Base-by-base conservation (phyloP, 2,113 vertebrate species). In the Nannospalax galili region DNA sequence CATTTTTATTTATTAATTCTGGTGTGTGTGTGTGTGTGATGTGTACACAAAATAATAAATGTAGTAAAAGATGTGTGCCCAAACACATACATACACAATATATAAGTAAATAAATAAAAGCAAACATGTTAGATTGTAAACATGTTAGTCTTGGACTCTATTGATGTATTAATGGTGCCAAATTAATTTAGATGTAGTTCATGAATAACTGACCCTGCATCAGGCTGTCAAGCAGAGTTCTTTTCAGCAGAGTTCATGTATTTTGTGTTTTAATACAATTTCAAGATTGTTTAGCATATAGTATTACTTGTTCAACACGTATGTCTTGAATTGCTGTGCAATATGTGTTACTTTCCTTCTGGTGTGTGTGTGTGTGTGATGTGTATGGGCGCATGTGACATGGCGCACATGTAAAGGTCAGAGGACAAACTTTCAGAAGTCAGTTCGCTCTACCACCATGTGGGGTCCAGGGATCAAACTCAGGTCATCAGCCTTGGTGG, bases 201-300 rank as follows among this genome's bases (percentile, higher is more conserved):
- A 8, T 90, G 24, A 72, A 0, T 20, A n/a, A 26, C 37, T 37
- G 81, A 62, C 24, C 26, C 17, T 90, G 12, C 56, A 28, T 72
- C 16, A 58, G n/a, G 77, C 45, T 74, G 37, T 64, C 56, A 85
- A 1, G 35, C 62, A 81, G 91, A 85, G 74, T 8, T 79, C 17
- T 86, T 0, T 52, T 8, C 65, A 40, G 37, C 5, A 62, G 22
- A 42, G 16, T 45, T 77, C 35, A 3, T 73, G 4, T 35, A 58
- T n/a, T 93, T 93, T 8, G 9, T 93, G 30, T 82, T 93, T 90
- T 19, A 84, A 69, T 72, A 22, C 42, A 45, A 16, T 88, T 86
- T 82, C 75, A 80, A 78, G 60, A 24, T 92, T 82, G 67, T 70
- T 91, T 48, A 78, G 42, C n/a, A 84, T 40, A 65, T 65, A 72